phyloP scores from a whole-genome alignment of 2,888 invertebrate species.

The Acanthosepion pharaonis region DNA sequence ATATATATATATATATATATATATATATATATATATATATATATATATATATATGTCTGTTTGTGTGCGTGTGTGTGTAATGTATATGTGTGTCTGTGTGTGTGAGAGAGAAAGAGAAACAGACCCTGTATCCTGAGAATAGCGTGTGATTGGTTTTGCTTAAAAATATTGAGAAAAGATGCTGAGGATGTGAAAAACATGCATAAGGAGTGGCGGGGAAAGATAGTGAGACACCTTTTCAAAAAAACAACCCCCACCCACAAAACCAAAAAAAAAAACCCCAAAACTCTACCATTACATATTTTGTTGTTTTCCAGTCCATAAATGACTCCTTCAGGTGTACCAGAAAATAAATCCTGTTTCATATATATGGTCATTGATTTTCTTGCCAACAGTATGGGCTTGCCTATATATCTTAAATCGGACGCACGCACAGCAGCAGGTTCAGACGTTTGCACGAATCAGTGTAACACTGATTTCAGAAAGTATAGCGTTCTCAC shows the following conservation, averaged over 20 bases:
- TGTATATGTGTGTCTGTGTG: too few species aligned
- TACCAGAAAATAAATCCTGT: not conserved
- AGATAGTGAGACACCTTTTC: not conserved
- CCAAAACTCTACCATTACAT: too few species aligned
- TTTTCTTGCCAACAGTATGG: not conserved
- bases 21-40: too few species aligned
- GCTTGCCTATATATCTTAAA: not conserved
- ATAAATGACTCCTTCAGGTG: not conserved
- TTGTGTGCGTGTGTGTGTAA: too few species aligned
- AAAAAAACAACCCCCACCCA: too few species aligned
- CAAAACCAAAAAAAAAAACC: too few species aligned
- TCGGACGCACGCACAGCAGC: not conserved
- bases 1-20: too few species aligned
- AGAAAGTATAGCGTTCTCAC: not conserved
- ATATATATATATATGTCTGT: too few species aligned
- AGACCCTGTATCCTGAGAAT: too few species aligned
- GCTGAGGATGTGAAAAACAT: not conserved
- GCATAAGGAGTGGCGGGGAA: not conserved
- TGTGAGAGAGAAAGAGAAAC: too few species aligned
- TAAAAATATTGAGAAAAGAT: not conserved
- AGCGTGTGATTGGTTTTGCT: too few species aligned
- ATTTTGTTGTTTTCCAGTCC: not conserved
- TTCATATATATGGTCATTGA: not conserved
- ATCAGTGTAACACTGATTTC: not conserved
- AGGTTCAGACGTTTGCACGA: not conserved